Evolutionary conservation across 2,113 vertebrate species (phyloP).

Genomic region (Macquaria ambigua): DNA sequence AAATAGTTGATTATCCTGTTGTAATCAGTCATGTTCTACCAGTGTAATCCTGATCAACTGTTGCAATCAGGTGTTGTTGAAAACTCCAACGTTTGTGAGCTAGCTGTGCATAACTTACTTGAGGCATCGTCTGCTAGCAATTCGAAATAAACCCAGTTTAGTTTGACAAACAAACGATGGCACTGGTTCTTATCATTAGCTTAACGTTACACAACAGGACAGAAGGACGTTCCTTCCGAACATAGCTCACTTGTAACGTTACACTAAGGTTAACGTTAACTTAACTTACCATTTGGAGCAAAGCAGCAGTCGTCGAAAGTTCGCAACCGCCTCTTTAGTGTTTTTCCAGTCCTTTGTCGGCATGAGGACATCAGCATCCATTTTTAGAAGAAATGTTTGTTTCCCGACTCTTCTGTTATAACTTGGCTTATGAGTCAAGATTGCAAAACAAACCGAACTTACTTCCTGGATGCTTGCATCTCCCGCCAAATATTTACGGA

Average conservation of each 20-base stretch:
- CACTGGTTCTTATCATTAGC: too few relatives aligned
- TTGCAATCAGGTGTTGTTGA: not conserved
- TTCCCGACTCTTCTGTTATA: not conserved
- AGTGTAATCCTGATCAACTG: too few relatives aligned
- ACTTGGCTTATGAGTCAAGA: too few relatives aligned
- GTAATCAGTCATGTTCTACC: not conserved
- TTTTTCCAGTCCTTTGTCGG: slow-evolving; percentile 65
- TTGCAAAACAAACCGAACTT: not conserved
- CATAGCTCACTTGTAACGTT: not conserved
- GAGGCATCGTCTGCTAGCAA: fast-evolving
- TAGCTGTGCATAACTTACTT: not conserved
- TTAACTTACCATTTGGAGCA: slow-evolving; percentile 82
- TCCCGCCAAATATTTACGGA: slow-evolving; percentile 63
- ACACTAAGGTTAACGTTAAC: not conserved
- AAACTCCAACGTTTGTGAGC: not conserved
- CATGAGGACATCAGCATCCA: slow-evolving; percentile 30
- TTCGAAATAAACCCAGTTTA: not conserved
- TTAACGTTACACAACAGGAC: not conserved
- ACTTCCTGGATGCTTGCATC: slow-evolving; percentile 43
- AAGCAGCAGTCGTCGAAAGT: slow-evolving; percentile 76
- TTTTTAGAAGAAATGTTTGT: not conserved
- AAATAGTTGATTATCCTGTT: not conserved
- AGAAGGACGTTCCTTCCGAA: fast-evolving
- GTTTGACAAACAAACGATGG: not conserved
- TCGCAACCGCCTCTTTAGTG: slow-evolving; percentile 71